Evolutionary conservation across 2,113 vertebrate species (phyloP).

Genomic region (Ancistrus triradiatus): DNA sequence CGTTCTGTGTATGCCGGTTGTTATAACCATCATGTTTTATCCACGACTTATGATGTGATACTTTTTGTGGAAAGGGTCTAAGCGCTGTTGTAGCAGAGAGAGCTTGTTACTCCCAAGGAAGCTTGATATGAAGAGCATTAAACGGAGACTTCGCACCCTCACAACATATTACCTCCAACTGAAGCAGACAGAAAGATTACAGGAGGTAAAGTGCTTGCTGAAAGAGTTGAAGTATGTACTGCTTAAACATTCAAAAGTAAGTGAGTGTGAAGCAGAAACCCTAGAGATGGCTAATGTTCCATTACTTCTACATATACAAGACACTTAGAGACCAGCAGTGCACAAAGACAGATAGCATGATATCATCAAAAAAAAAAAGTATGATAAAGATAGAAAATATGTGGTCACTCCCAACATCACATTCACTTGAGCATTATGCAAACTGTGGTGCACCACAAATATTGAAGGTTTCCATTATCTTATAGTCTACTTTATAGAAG

Average conservation of each 20-base stretch:
- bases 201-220: conserved; percentile 5
- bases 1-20: too few species aligned
- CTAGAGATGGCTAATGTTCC: conserved; percentile 7
- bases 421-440: too few species aligned
- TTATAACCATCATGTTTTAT: too few species aligned
- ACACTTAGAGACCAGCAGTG: conserved; percentile 1
- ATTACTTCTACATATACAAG: neutral
- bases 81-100: conserved; percentile 19
- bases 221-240: conserved; percentile 26
- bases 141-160: conserved; percentile 7
- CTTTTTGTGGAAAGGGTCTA: neutral
- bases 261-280: neutral
- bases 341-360: conserved; percentile 13
- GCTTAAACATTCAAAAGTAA: conserved; percentile 16
- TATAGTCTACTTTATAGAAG: too few species aligned
- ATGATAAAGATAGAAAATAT: conserved; percentile 19
- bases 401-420: too few species aligned
- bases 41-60: too few species aligned
- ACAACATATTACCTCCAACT: conserved; percentile 9
- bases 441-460: too few species aligned
- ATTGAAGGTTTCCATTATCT: too few species aligned
- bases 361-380: neutral
- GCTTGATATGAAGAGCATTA: conserved; percentile 19
- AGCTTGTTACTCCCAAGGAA: conserved; percentile 5
- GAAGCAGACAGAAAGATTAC: conserved; percentile 12